Conservation (phyloP, 2,113 vertebrate species). For the Rhadina sibilatrix region DNA sequence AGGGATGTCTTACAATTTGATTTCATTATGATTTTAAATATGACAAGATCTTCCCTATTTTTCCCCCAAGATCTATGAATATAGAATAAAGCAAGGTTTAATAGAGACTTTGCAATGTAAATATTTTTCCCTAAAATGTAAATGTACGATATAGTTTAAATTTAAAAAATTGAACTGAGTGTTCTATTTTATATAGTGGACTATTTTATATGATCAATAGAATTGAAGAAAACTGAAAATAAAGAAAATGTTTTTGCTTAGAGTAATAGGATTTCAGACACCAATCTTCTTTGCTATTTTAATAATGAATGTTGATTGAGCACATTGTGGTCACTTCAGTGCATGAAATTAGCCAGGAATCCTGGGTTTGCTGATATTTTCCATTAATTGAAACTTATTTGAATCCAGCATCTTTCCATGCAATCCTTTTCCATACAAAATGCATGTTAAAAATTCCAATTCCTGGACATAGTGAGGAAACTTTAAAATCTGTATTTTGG, state of each 20-base stretch:
- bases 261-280: not conserved
- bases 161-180: not conserved
- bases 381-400: not conserved
- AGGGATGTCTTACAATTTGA: not conserved
- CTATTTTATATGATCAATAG: not conserved
- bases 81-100: not conserved
- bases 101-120: not conserved
- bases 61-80: not conserved
- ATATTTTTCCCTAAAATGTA: not conserved
- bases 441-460: not conserved
- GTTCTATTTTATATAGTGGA: not conserved
- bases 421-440: not conserved
- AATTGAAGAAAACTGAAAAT: not conserved
- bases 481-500: not conserved
- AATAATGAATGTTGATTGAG: not conserved
- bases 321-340: not conserved
- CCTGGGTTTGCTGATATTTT: not conserved
- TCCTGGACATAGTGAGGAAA: not conserved
- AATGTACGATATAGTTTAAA: not conserved
- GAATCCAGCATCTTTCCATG: not conserved
- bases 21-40: not conserved
- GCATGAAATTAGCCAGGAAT: not conserved
- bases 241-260: fast-evolving
- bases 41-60: not conserved
- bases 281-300: not conserved